Conservation (phyloP, 2,888 invertebrate species). For the Clunio marinus region DNA sequence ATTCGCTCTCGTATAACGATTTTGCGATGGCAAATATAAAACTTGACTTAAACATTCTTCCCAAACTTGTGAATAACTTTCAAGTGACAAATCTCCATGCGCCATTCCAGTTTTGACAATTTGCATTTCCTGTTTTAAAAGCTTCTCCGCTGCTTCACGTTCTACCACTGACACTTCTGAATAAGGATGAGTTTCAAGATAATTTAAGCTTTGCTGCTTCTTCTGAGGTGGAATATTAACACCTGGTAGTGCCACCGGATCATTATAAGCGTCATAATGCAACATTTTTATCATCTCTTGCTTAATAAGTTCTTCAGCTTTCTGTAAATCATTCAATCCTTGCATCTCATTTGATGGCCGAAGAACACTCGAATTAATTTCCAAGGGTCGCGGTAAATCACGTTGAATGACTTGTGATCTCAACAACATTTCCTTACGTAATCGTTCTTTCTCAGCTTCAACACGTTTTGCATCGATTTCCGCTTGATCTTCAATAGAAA, state of each 20-base stretch:
- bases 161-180: constrained; percentile 67
- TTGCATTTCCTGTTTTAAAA: constrained; percentile 79
- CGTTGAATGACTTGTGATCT: constrained; percentile 86
- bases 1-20: constrained; percentile 89
- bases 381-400: constrained; percentile 74
- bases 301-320: constrained; percentile 94
- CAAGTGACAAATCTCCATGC: constrained; percentile 87
- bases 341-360: constrained; percentile 71
- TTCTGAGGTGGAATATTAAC: constrained; percentile 48
- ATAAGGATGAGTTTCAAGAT: constrained; percentile 83
- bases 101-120: constrained; percentile 89
- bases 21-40: constrained; percentile 85
- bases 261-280: constrained; percentile 80
- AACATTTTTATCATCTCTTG: constrained; percentile 95
- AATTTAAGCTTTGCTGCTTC: constrained; percentile 64
- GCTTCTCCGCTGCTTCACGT: constrained; percentile 59
- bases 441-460: constrained; percentile 58
- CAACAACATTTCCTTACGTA: constrained; percentile 29
- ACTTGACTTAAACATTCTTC: constrained; percentile 93
- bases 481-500: constrained; percentile 74
- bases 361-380: constrained; percentile 78
- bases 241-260: constrained; percentile 55
- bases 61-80: constrained; percentile 94
- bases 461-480: constrained; percentile 70
- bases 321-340: constrained; percentile 80